A percentile compares a stretch with the other conserved stretches of the same genome.
Evolutionary conservation across 1,140 invertebrate species (phyloP).

Genomic region (Drosophila sproati): DNA sequence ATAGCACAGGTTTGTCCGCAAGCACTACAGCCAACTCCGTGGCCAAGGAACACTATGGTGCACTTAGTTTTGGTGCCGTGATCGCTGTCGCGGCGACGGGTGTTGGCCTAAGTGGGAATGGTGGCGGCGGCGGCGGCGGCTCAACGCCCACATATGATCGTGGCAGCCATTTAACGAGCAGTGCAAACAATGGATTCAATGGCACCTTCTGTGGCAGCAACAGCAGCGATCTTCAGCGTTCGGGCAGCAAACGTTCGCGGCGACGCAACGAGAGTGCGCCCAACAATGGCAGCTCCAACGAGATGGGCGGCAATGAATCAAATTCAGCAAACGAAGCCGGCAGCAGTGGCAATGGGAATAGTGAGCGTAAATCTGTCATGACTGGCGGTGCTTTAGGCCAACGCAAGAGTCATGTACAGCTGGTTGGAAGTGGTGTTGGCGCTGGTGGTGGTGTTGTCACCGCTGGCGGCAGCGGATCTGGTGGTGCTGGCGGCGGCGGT

Average conservation of each 20-base stretch:
- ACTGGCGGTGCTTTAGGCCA: conserved; percentile 28
- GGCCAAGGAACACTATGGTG: conserved; percentile 49
- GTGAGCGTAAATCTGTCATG: conserved; percentile 29
- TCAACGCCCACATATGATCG: conserved; percentile 77
- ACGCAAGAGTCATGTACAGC: conserved; percentile 14
- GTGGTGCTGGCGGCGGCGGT: conserved; percentile 26
- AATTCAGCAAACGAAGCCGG: conserved; percentile 80
- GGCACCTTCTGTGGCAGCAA: conserved; percentile 44
- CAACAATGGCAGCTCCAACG: conserved; percentile 64
- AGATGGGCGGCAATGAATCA: conserved; percentile 79
- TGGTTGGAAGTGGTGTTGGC: conserved; percentile 27
- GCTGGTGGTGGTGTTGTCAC: conserved; percentile 21
- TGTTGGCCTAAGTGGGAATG: conserved; percentile 48
- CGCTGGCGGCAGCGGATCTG: conserved; percentile 40
- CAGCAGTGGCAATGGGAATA: conserved; percentile 49
- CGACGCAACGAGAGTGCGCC: conserved; percentile 70
- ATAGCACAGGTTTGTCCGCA: conserved; percentile 40
- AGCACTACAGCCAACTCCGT: conserved; percentile 22
- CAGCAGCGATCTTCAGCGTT: conserved; percentile 57
- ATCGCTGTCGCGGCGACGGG: conserved; percentile 17
- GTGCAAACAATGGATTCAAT: conserved; percentile 45
- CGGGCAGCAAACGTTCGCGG: conserved; percentile 72
- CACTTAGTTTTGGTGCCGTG: conserved; percentile 33
- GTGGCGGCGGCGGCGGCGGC: conserved; percentile 28
- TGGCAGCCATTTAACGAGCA: conserved; percentile 62